phyloP scores from a whole-genome alignment of 2,888 invertebrate genomes.

The Apodemia zela region DNA sequence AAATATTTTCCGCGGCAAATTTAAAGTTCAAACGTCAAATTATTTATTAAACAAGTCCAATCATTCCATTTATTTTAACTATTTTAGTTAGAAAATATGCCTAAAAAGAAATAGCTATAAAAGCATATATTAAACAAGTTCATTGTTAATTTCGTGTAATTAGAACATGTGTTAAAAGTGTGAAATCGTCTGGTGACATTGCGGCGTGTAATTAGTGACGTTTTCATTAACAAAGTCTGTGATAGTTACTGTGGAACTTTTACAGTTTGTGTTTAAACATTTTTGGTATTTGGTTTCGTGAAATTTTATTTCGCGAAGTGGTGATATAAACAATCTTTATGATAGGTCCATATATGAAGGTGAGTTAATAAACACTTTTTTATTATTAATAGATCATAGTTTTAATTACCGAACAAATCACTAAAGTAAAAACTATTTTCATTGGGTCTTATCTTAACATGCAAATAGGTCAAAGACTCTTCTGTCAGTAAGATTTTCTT shows the following conservation, averaged over 20 bases:
- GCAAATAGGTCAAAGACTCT: slow-evolving; percentile 7
- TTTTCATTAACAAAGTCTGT: slow-evolving; percentile 60
- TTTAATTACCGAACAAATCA: background rate
- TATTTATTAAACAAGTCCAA: slow-evolving; percentile 2
- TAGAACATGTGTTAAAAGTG: slow-evolving; percentile 53
- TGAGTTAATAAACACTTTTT: slow-evolving; percentile 48
- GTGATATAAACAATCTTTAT: slow-evolving; percentile 68
- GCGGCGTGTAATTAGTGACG: slow-evolving; percentile 49
- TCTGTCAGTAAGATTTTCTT: background rate
- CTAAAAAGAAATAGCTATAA: slow-evolving; percentile 67
- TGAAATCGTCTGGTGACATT: slow-evolving; percentile 54
- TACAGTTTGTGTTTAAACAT: slow-evolving; percentile 52
- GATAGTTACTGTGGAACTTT: slow-evolving; percentile 53
- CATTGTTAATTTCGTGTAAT: slow-evolving; percentile 28
- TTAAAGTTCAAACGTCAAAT: slow-evolving; percentile 45
- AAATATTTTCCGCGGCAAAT: slow-evolving; percentile 61
- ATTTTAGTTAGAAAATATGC: slow-evolving; percentile 49
- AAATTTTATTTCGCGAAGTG: slow-evolving; percentile 72
- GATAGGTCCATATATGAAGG: slow-evolving; percentile 80
- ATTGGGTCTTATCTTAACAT: background rate
- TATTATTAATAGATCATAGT: background rate
- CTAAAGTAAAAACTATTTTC: background rate
- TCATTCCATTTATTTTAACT: slow-evolving; percentile 36
- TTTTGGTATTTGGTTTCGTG: slow-evolving; percentile 61
- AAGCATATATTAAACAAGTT: slow-evolving; percentile 20